Evolutionary conservation across 2,113 vertebrate genomes (phyloP).

Genomic region (human (Homo sapiens)): DNA sequence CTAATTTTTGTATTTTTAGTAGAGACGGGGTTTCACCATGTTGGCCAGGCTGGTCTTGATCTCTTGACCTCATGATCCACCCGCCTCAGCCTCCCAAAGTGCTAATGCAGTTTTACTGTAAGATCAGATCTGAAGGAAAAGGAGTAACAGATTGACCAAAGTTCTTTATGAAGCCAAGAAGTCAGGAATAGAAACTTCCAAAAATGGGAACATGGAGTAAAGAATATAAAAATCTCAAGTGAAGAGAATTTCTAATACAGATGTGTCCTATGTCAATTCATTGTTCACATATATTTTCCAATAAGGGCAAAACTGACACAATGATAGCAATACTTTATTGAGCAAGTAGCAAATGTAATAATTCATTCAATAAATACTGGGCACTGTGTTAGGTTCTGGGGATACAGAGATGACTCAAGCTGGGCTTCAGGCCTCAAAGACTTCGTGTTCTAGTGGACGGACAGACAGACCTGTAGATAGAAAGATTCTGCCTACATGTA

Average conservation of each 20-base stretch:
- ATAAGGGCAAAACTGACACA: not conserved
- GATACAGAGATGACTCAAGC: not conserved
- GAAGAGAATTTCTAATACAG: not conserved
- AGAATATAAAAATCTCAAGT: not conserved
- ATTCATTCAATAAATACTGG: not conserved
- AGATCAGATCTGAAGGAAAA: not conserved
- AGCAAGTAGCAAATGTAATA: not conserved
- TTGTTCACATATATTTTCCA: not conserved
- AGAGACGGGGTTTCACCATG: too few species aligned
- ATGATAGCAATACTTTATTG: not conserved
- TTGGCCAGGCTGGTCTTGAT: too few species aligned
- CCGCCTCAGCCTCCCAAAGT: too few species aligned
- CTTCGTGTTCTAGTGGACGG: not conserved
- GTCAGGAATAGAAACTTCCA: not conserved
- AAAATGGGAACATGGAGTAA: not conserved
- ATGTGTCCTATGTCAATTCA: not conserved
- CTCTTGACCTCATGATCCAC: too few species aligned
- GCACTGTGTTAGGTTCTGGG: not conserved
- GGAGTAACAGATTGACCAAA: not conserved
- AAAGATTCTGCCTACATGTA: not conserved
- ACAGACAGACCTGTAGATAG: not conserved
- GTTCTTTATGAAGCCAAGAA: not conserved
- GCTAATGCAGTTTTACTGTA: not conserved
- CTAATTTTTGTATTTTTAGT: too few species aligned
- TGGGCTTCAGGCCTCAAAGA: not conserved